Conservation (phyloP, 2,888 invertebrate genomes). For the Trilocha varians region DNA sequence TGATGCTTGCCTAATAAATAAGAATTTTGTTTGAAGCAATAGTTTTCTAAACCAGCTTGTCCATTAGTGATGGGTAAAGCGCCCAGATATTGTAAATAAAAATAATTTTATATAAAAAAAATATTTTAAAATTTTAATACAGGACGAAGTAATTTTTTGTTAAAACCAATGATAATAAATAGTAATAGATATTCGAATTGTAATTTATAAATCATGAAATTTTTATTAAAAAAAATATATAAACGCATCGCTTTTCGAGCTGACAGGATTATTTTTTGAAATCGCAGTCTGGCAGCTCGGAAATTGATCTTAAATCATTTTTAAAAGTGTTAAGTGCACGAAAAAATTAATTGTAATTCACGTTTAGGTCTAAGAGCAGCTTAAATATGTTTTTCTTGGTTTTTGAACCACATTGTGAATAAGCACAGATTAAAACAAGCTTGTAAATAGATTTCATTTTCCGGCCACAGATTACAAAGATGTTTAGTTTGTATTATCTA, state of each 20-base stretch:
- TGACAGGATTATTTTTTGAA: background rate
- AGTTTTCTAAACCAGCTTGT: no score
- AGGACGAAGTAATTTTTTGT: constrained; percentile 49
- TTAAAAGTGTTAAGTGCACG: constrained; percentile 42
- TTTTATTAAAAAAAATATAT: constrained; percentile 16
- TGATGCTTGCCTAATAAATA: no score
- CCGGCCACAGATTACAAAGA: constrained; percentile 11
- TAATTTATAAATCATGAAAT: constrained; percentile 18
- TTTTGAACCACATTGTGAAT: constrained; percentile 32
- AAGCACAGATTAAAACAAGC: constrained; percentile 18
- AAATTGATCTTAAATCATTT: background rate
- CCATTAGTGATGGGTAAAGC: no score
- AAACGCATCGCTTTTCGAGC: constrained; percentile 12
- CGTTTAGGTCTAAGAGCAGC: constrained; percentile 38
- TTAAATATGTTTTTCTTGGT: constrained; percentile 25
- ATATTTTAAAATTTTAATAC: no score
- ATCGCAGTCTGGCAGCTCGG: constrained; percentile 4
- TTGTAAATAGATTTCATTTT: no score
- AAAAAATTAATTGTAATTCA: constrained; percentile 44
- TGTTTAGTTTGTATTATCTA: constrained; percentile 25
- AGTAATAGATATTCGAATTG: constrained; percentile 33
- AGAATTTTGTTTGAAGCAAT: no score
- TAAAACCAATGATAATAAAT: constrained; percentile 61
- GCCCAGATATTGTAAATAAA: no score
- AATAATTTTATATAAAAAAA: no score